Conservation (phyloP, 2,797 vertebrate genomes). For the Cryptoprocta ferox region DNA sequence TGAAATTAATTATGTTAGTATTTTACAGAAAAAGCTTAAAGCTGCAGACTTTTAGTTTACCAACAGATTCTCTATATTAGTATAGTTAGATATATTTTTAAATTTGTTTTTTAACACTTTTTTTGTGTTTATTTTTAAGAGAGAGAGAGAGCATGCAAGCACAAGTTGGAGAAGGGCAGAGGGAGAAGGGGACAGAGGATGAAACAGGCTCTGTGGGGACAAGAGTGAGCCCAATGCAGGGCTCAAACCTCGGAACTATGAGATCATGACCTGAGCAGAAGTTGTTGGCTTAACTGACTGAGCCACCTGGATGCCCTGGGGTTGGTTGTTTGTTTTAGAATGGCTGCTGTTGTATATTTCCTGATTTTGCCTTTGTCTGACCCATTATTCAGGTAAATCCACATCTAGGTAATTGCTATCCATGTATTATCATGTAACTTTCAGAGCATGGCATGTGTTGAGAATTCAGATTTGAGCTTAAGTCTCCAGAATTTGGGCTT, state of each 20-base stretch:
- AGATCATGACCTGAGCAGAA: too few relatives aligned
- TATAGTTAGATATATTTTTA: neutral
- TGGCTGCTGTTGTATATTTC: neutral
- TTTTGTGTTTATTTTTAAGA: too few relatives aligned
- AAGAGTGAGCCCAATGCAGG: too few relatives aligned
- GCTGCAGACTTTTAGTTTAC: neutral
- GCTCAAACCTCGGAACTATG: too few relatives aligned
- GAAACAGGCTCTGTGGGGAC: too few relatives aligned
- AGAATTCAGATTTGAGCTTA: neutral
- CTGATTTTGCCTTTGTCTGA: neutral
- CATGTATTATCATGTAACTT: neutral
- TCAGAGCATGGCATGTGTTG: neutral
- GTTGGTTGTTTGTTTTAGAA: neutral
- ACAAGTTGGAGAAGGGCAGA: too few relatives aligned
- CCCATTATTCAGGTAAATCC: neutral
- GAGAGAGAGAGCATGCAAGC: too few relatives aligned
- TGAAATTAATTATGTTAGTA: neutral
- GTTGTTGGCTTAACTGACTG: too few relatives aligned
- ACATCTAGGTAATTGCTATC: neutral
- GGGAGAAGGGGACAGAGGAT: too few relatives aligned
- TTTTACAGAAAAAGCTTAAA: neutral
- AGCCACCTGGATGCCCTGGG: too few relatives aligned
- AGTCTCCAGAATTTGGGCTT: neutral
- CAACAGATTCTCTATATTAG: neutral
- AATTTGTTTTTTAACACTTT: neutral